phyloP scores from a whole-genome alignment of 2,888 invertebrate genomes.

The Leptinotarsa tumamoca region DNA sequence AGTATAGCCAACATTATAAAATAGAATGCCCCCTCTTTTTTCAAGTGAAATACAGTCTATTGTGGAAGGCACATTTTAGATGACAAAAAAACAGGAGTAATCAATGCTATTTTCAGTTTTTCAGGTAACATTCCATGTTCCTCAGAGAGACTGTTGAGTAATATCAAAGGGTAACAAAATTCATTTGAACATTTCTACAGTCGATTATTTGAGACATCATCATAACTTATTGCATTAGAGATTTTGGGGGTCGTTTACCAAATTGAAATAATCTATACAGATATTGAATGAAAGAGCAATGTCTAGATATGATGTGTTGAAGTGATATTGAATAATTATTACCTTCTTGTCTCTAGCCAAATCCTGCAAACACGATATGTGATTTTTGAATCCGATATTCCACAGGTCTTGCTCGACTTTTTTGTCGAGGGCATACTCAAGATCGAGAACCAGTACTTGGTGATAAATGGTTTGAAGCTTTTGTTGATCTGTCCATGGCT shows the following conservation, averaged over 20 bases:
- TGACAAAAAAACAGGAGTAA: not conserved
- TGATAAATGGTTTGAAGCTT: conserved; percentile 74
- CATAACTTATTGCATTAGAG: not conserved
- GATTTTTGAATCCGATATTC: conserved; percentile 90
- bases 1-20: too few relatives aligned
- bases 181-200: not conserved
- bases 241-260: not conserved
- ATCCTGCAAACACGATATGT: conserved; percentile 82
- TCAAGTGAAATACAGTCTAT: too few relatives aligned
- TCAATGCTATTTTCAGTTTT: not conserved
- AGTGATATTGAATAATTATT: conserved; percentile 26
- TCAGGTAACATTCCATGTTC: not conserved
- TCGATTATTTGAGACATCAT: not conserved
- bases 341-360: conserved; percentile 85
- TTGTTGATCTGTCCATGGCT: conserved; percentile 65
- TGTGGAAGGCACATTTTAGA: too few relatives aligned
- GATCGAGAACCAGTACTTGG: conserved; percentile 81
- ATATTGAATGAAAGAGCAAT: not conserved
- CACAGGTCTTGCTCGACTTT: conserved; percentile 92
- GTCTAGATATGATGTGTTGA: not conserved
- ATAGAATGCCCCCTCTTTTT: too few relatives aligned
- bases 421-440: conserved; percentile 88
- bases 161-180: not conserved
- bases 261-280: not conserved
- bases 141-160: not conserved